phyloP scores from a whole-genome alignment of 92 coral and sea anemone genomes.

The Hydrozoanthus gracilis region DNA sequence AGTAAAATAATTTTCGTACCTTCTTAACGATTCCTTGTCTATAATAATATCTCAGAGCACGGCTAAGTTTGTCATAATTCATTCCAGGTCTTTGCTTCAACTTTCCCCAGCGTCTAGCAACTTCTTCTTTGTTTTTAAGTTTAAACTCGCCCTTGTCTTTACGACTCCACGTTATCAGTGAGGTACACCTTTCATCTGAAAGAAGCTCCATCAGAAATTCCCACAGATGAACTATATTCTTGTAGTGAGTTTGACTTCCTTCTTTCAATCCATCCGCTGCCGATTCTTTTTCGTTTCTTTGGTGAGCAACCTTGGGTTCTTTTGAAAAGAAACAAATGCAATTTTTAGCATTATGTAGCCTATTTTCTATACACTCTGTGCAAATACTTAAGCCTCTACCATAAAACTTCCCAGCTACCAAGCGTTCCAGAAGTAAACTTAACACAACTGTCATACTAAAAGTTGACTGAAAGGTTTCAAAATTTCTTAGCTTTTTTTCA shows the following conservation, averaged over 20 bases:
- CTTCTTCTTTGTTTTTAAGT: constrained; percentile 88
- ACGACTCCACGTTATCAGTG: constrained; percentile 89
- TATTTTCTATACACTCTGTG: background rate
- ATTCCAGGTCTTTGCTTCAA: constrained; percentile 88
- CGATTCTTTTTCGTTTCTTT: background rate
- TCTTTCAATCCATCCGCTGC: background rate
- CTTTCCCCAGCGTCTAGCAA: constrained; percentile 91
- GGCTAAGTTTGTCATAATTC: constrained; percentile 94
- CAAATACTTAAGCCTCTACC: background rate
- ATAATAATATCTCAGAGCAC: constrained; percentile 91
- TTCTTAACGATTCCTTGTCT: constrained; percentile 85
- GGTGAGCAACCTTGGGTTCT: background rate
- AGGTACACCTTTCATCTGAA: constrained; percentile 77
- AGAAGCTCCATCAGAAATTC: constrained; percentile 88
- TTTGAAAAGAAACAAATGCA: background rate
- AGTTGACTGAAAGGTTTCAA: too few species aligned
- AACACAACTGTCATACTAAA: too few species aligned
- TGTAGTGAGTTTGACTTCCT: constrained; percentile 51
- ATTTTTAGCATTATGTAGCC: background rate
- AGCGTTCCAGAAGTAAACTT: too few species aligned
- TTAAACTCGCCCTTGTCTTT: constrained; percentile 87
- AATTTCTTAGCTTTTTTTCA: too few species aligned
- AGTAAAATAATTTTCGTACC: constrained; percentile 47
- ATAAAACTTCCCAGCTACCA: too few species aligned
- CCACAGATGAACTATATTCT: constrained; percentile 94